phyloP scores from a whole-genome alignment of 2,888 invertebrate genomes.

The Nomada ruficornis region DNA sequence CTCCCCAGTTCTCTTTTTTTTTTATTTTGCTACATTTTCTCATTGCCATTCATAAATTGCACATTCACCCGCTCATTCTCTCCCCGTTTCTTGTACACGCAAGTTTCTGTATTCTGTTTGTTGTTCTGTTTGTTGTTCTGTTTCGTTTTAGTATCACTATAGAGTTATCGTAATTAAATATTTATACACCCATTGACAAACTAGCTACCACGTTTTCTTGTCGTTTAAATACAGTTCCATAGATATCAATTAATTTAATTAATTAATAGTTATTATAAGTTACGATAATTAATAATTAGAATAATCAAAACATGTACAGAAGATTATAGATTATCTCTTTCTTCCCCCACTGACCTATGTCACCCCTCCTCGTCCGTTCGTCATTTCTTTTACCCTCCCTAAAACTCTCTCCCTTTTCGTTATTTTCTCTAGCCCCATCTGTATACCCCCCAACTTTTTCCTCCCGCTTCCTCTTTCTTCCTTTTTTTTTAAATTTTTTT shows the following conservation, averaged over 20 bases:
- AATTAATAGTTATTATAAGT: constrained; percentile 83
- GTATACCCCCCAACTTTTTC: constrained; percentile 14
- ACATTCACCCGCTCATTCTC: constrained; percentile 28
- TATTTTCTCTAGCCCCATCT: constrained; percentile 19
- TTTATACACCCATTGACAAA: constrained; percentile 84
- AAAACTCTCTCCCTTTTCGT: constrained; percentile 6
- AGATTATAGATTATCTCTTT: constrained; percentile 82
- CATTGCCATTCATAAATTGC: constrained; percentile 14
- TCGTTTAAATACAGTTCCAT: constrained; percentile 82
- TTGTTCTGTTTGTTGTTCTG: constrained; percentile 45
- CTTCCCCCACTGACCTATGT: constrained; percentile 51
- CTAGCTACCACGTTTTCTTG: constrained; percentile 82
- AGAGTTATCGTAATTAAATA: constrained; percentile 82
- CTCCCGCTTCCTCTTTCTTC: constrained; percentile 17
- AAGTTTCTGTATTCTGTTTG: constrained; percentile 3
- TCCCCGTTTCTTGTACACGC: constrained; percentile 22
- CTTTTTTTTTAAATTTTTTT: constrained; percentile 46
- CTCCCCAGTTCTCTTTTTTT: background rate
- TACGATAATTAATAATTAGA: constrained; percentile 83
- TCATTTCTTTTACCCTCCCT: constrained; percentile 43
- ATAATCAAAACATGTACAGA: constrained; percentile 84
- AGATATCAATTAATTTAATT: constrained; percentile 83
- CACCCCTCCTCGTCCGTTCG: constrained; percentile 40
- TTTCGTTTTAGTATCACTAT: constrained; percentile 69
- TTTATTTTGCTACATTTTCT: constrained; percentile 10